A percentile compares a stretch with the other conserved stretches of the same genome.
Conservation (phyloP, 2,888 invertebrate species). For the Melinaea menophilus region DNA sequence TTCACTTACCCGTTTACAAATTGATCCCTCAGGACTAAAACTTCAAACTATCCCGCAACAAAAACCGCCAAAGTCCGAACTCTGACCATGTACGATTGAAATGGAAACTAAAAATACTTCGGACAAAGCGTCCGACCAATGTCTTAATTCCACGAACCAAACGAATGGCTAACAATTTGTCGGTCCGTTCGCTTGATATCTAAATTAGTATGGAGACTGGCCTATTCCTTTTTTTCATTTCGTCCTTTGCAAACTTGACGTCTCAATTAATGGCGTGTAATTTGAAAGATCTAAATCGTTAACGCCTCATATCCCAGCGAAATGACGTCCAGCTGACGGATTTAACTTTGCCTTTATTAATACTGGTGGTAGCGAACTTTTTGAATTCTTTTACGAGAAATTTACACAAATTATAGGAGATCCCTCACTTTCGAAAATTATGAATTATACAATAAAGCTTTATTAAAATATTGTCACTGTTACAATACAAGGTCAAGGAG, state of each 20-base stretch:
- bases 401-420: slow-evolving; percentile 23
- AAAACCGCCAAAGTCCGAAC: slow-evolving; percentile 50
- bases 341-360: slow-evolving; percentile 35
- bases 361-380: slow-evolving; percentile 21
- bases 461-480: slow-evolving; percentile 3
- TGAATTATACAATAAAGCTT: slow-evolving; percentile 7
- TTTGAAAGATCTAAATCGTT: slow-evolving; percentile 66
- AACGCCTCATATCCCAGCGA: slow-evolving; percentile 50
- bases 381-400: slow-evolving; percentile 17
- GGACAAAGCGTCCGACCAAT: slow-evolving; percentile 41
- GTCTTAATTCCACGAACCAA: slow-evolving; percentile 62
- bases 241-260: slow-evolving; percentile 57
- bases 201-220: slow-evolving; percentile 73
- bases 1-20: slow-evolving; percentile 39
- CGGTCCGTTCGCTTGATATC: slow-evolving; percentile 70
- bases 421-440: slow-evolving; percentile 12
- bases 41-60: slow-evolving; percentile 50
- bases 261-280: slow-evolving; percentile 71
- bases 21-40: slow-evolving; percentile 40
- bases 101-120: slow-evolving; percentile 39
- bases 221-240: slow-evolving; percentile 48
- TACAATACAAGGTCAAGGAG: background rate
- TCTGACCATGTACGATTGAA: slow-evolving; percentile 45
- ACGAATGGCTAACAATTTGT: slow-evolving; percentile 68
- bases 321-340: slow-evolving; percentile 34